Conservation (phyloP, 2,888 invertebrate genomes). For the Limulus polyphemus region DNA sequence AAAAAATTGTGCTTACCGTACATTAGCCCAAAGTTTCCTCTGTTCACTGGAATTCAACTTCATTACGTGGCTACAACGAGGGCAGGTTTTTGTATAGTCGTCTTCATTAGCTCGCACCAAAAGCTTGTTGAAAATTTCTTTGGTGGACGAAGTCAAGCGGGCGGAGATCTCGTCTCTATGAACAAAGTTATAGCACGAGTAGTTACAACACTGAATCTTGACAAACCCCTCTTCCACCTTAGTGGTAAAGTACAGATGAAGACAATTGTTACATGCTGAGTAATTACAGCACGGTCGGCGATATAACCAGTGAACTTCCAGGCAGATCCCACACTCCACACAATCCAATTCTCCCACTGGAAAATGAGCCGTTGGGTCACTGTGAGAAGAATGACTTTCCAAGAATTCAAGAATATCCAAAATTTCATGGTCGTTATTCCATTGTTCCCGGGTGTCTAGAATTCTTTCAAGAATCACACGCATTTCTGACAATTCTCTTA, state of each 20-base stretch:
- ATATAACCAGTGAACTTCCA: constrained; percentile 27
- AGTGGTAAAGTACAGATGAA: constrained; percentile 31
- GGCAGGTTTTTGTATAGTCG: constrained; percentile 37
- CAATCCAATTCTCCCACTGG: constrained; percentile 23
- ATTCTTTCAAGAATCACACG: constrained; percentile 20
- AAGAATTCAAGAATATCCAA: constrained; percentile 19
- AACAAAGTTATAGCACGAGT: constrained; percentile 31
- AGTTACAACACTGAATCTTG: constrained; percentile 34
- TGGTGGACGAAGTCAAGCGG: constrained; percentile 30
- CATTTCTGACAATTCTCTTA: constrained; percentile 24
- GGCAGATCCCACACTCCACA: constrained; percentile 34
- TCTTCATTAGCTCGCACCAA: constrained; percentile 35
- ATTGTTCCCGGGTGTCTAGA: constrained; percentile 16
- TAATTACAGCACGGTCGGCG: constrained; percentile 34
- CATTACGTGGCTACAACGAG: constrained; percentile 33
- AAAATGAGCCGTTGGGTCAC: constrained; percentile 19
- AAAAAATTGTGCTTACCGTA: too few relatives aligned
- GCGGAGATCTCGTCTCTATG: constrained; percentile 35
- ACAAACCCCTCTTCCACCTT: constrained; percentile 33
- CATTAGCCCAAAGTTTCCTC: background rate
- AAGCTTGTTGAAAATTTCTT: constrained; percentile 34
- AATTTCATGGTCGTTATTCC: constrained; percentile 14
- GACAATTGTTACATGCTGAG: constrained; percentile 34
- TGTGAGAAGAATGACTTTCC: constrained; percentile 7
- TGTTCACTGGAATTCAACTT: constrained; percentile 11